Conservation (phyloP, 2,888 invertebrate genomes). For the Archips crataeganus region DNA sequence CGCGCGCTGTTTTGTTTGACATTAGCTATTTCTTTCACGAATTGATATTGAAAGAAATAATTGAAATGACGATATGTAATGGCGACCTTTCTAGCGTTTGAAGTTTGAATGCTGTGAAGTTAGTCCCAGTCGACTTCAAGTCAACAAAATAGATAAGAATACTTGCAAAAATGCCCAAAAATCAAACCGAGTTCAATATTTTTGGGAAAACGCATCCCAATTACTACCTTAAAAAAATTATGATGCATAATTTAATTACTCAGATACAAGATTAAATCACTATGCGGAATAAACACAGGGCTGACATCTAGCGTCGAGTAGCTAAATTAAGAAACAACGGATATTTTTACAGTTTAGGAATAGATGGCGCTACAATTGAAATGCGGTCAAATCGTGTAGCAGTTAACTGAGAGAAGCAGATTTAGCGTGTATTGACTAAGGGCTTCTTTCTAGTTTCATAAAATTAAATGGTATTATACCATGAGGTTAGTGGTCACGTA, state of each 20-base stretch:
- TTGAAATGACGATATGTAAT: slow-evolving; percentile 61
- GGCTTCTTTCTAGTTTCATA: no score
- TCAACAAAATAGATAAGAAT: not conserved
- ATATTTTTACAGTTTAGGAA: not conserved
- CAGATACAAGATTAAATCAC: not conserved
- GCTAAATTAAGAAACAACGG: slow-evolving; percentile 43
- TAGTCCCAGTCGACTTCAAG: not conserved
- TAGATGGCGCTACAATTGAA: not conserved
- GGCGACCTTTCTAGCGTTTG: slow-evolving; percentile 56
- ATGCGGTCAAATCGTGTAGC: not conserved
- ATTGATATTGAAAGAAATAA: slow-evolving; percentile 50
- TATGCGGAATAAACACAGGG: slow-evolving; percentile 7
- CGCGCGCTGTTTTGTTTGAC: slow-evolving; percentile 67
- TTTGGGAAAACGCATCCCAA: not conserved
- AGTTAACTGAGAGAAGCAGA: no score
- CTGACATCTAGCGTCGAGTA: slow-evolving; percentile 61
- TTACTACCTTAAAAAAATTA: no score
- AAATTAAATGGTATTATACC: no score
- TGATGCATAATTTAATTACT: no score
- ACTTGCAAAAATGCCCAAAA: not conserved
- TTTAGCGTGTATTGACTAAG: no score
- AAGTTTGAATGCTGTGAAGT: slow-evolving; percentile 20
- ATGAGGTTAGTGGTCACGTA: no score
- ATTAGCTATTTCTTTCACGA: slow-evolving; percentile 68
- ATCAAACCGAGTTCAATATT: not conserved